Evolutionary conservation across 2,797 vertebrate genomes (phyloP).

Genomic region (Cryptoblepharus egeriae): DNA sequence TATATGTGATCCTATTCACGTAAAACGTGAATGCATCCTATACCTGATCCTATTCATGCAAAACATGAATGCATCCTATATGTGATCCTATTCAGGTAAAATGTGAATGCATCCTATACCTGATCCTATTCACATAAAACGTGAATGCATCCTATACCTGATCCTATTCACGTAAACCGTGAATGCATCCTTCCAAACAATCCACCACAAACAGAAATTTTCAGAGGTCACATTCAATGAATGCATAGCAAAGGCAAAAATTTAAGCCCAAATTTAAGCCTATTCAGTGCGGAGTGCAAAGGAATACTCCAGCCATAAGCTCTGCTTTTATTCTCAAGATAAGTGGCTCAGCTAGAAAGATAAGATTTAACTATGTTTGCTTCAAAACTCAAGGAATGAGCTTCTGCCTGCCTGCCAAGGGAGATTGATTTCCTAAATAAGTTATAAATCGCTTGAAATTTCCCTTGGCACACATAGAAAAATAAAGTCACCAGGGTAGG

Average conservation of each 20-base stretch:
- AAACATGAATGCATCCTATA: too few relatives aligned
- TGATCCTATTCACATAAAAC: background rate
- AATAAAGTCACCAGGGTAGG: constrained; percentile 2
- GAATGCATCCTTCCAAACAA: background rate
- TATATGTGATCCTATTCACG: too few relatives aligned
- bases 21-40: background rate
- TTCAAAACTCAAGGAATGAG: constrained; percentile 57
- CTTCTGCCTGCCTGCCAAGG: constrained; percentile 42
- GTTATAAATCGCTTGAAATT: constrained; percentile 52
- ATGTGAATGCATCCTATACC: background rate
- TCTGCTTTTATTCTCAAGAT: constrained; percentile 44
- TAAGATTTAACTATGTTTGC: constrained; percentile 60
- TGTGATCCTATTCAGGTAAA: too few relatives aligned
- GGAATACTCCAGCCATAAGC: background rate
- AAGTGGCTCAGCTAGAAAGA: constrained; percentile 53
- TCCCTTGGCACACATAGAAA: constrained; percentile 11
- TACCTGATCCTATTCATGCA: too few relatives aligned
- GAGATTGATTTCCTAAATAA: constrained; percentile 53
- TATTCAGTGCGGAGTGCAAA: constrained; percentile 3
- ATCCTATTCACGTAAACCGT: too few relatives aligned
- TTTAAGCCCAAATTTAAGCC: constrained; percentile 12
- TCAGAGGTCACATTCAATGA: background rate
- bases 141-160: background rate
- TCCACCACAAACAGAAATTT: background rate
- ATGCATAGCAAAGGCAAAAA: background rate